Evolutionary conservation across 2,888 invertebrate species (phyloP), one percentile per base, ranked within the genome.

Genomic region (Pegoplata infirma): DNA sequence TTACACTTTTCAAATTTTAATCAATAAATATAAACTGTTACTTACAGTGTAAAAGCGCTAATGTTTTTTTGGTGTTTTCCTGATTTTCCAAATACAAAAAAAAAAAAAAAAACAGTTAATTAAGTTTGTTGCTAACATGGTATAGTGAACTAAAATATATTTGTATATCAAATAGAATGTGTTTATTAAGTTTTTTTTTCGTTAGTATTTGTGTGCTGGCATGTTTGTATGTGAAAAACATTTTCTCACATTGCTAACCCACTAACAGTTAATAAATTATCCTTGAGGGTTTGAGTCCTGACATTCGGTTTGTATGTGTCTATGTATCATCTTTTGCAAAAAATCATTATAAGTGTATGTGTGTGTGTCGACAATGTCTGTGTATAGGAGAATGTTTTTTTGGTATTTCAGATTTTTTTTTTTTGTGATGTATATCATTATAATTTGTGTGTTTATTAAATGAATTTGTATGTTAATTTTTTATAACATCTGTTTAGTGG

Each of bases 211-310:
- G 32, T 10, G n/a, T n/a, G n/a, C n/a, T n/a, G 17, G 12, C 46
- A 28, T 47, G 23, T 61, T 53, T 56, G 56, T 51, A 55, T 55
- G 55, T 67, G 55, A 47, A 56, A 46, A 51, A 56, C 14, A 47
- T 56, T 56, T 47, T 67, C 56, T 67, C 56, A 67, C 44, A 67
- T 44, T 56, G 17, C 67, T 47, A 67, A 46, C 28, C 44, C 56
- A 36, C 55, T 67, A 56, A 73, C 58, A 66, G 63, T 73, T 73
- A 58, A 80, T 64, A 80, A 76, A 80, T 76, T 66, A 73, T 76
- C 40, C 32, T 76, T 49, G 53, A 76, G 68, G 55, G 58, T 68
- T 32, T 69, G 17, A 53, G 58, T 68, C 71, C 10, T 32, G 55
- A 67, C 28, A 61, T 55, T 23, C 17, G 36, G 12, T 3, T 28